phyloP scores from a whole-genome alignment of 2,888 invertebrate species.

The Choristoneura rosaceana region DNA sequence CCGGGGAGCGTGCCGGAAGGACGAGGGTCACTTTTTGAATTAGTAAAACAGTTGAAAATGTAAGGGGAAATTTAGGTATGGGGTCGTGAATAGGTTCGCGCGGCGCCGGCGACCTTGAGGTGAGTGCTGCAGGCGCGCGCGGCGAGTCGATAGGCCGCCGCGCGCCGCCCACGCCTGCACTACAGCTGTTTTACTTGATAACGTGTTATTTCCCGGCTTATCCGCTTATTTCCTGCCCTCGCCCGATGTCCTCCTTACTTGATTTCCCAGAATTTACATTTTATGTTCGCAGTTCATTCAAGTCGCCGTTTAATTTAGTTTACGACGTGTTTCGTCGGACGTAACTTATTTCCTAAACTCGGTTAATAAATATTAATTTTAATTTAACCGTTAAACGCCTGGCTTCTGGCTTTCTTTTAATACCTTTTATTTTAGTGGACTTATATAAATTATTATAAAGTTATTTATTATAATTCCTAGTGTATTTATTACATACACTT shows the following conservation, averaged over 20 bases:
- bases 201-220: conserved; percentile 60
- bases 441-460: background rate
- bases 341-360: conserved; percentile 3
- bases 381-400: background rate
- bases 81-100: conserved; percentile 67
- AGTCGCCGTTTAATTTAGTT: conserved; percentile 24
- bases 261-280: conserved; percentile 22
- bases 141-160: conserved; percentile 72
- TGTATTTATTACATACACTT: background rate
- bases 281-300: conserved; percentile 16
- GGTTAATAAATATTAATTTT: background rate
- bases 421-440: background rate
- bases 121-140: conserved; percentile 71
- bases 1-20: conserved; percentile 69
- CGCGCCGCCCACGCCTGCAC: conserved; percentile 76
- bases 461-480: background rate
- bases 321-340: conserved; percentile 15
- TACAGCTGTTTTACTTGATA: conserved; percentile 80
- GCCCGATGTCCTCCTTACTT: conserved; percentile 31
- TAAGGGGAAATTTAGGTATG: conserved; percentile 59
- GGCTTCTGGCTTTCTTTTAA: background rate
- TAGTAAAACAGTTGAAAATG: conserved; percentile 64
- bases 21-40: conserved; percentile 70
- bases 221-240: conserved; percentile 48
- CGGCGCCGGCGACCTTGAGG: conserved; percentile 71